Evolutionary conservation across 2,113 vertebrate species (phyloP), one percentile per base, ranked within the genome.

Genomic region (Anhinga anhinga): DNA sequence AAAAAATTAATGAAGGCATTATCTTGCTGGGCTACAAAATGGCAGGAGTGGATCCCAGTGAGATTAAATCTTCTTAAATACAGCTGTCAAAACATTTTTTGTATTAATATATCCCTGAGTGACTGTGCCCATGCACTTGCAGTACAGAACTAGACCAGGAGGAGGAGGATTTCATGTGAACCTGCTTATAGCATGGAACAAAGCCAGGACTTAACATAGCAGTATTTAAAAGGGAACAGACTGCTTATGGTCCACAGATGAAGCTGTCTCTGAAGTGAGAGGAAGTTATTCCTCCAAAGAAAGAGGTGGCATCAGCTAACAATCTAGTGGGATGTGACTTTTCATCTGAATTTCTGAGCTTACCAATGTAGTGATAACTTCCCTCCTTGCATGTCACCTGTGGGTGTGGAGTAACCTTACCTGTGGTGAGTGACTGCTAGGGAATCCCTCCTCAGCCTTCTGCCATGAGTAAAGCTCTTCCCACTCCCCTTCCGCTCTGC

Each of bases 1-100:
- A 96, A 96, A 97, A 98, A 97, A 96, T 96, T 97, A 97, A 98
- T 97, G 94, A 98, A 96, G 88, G 94, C 94, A 97, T 97, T 98
- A 97, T 97, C 90, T 98, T 97, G 92, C 73, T 80, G 95, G 91
- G 96, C 88, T 95, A 94, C 90, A 97, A 94, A 95, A 95, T 93
- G 91, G 95, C 91, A 97, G 94, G 94, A 96, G 91, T 91, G 83
- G 89, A 94, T 96, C 90, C 88, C 83, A 93, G 90, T n/a, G 96
- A 97, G 93, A 97, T 84, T 65, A 95, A 97, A 97, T 96, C 82
- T 92, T 97, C 95, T 97, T 95, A 97, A 98, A 96, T 95, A 94
- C 97, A 98, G 89, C 85, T 96, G 95, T 95, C 96, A 97, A 95
- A 97, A 95, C 73, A 79, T 92, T 97, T 96, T 96, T 88, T 81